These are phyloP conservation scores for Melopsittacus undulatus DNA, from an alignment of 2,797 vertebrate genomes.

Conservation along the genomic window DNA sequence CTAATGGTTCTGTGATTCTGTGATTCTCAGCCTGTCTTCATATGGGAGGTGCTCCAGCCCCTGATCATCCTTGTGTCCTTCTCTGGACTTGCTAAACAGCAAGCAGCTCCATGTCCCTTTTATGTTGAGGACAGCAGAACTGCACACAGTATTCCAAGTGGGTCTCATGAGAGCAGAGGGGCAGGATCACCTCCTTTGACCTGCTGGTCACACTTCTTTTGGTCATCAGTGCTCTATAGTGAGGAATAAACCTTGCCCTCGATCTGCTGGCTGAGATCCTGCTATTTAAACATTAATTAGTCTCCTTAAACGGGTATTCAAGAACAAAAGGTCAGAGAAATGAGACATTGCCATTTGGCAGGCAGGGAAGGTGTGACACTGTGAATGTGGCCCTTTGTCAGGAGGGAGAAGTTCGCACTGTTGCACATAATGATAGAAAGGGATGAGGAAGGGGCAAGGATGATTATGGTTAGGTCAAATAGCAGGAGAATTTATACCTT, in stretches of 20 bases:
- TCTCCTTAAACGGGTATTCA: conserved; percentile 1
- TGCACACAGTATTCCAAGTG: neutral
- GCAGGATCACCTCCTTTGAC: neutral
- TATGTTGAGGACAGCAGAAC: neutral
- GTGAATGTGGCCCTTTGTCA: neutral
- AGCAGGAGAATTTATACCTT: neutral
- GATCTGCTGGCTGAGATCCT: neutral
- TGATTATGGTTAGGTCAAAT: neutral
- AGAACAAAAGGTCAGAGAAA: conserved; percentile 48
- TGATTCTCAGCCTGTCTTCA: neutral
- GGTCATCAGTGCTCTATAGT: neutral
- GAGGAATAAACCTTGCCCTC: neutral
- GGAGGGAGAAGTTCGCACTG: neutral
- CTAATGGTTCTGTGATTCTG: neutral
- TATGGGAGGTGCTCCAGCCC: neutral
- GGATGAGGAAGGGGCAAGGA: neutral
- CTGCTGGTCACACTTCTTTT: neutral
- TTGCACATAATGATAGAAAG: neutral
- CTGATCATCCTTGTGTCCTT: neutral
- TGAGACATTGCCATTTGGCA: fast-evolving
- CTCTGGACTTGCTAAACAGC: neutral
- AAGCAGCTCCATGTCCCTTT: neutral
- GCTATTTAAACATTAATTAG: conserved; percentile 53
- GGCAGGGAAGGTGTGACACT: neutral
- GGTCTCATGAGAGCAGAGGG: neutral